Conservation (phyloP, 1,140 invertebrate species). For the Gryllus bimaculatus region DNA sequence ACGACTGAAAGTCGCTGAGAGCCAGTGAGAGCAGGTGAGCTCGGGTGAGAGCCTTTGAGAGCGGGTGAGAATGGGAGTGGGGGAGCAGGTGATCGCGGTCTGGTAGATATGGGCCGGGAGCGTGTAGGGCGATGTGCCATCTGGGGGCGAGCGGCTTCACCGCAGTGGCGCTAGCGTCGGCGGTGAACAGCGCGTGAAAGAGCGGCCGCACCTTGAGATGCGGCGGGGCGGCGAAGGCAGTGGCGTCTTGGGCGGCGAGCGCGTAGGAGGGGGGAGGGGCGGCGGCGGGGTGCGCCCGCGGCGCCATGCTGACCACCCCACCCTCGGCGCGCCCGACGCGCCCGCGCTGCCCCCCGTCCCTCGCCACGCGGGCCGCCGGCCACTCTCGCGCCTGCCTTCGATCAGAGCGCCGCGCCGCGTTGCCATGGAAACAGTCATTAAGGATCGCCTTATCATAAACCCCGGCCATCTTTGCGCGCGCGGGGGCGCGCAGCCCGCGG, state of each 20-base stretch:
- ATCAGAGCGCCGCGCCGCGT: conserved; percentile 36
- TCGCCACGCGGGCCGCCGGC: conserved; percentile 20
- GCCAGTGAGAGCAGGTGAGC: no score
- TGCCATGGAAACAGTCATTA: conserved; percentile 40
- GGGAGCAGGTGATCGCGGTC: no score
- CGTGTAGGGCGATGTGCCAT: no score
- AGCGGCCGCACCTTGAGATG: neutral
- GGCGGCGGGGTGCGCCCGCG: conserved; percentile 27
- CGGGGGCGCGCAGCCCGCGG: no score
- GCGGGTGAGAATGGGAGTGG: no score
- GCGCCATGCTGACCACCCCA: conserved; percentile 27
- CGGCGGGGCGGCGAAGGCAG: no score
- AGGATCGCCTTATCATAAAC: conserved; percentile 43
- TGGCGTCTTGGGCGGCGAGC: neutral
- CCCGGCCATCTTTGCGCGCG: conserved; percentile 38
- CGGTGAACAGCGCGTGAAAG: neutral
- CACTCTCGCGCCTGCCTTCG: conserved; percentile 27
- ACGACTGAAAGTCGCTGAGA: no score
- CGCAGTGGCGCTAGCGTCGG: neutral
- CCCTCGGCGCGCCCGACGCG: conserved; percentile 26
- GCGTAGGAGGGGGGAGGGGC: no score
- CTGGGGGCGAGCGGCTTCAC: no score
- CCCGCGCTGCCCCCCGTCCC: conserved; percentile 35
- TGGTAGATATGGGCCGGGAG: no score
- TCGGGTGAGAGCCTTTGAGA: no score